These are phyloP conservation scores for Antrozous pallidus DNA, from an alignment of 2,797 vertebrate genomes.

Conservation along the genomic window DNA sequence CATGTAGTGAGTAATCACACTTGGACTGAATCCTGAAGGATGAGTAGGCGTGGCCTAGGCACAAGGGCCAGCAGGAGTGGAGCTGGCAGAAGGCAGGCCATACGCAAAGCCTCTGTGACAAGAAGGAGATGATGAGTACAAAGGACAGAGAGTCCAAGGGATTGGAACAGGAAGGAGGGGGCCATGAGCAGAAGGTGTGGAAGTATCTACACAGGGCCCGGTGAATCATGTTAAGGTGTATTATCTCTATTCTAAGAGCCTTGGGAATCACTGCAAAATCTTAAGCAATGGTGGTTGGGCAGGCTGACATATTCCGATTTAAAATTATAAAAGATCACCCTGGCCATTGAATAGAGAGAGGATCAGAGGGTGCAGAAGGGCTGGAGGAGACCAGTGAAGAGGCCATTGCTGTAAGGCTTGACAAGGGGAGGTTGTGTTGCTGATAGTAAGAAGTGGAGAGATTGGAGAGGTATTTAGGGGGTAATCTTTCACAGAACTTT, in stretches of 20 bases:
- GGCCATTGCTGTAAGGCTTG: neutral
- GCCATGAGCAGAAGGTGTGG: neutral
- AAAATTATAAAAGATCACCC: neutral
- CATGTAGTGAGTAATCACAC: neutral
- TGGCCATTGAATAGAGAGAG: neutral
- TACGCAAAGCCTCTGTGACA: neutral
- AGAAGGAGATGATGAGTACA: neutral
- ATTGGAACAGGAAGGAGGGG: neutral
- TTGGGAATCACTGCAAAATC: neutral
- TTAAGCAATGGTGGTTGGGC: neutral
- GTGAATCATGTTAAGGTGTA: neutral
- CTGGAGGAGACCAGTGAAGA: neutral
- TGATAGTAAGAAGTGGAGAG: neutral
- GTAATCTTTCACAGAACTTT: slow-evolving; percentile 35
- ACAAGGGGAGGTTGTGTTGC: neutral
- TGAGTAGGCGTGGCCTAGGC: neutral
- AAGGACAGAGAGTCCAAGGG: neutral
- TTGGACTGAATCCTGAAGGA: slow-evolving; percentile 8
- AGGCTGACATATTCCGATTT: neutral
- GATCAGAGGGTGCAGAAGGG: neutral
- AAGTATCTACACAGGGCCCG: neutral
- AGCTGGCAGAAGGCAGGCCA: neutral
- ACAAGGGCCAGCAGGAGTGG: neutral
- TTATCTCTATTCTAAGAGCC: neutral
- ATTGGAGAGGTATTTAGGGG: neutral